Conservation (phyloP, 1,140 invertebrate genomes). For the Leptinotarsa lineolata region DNA sequence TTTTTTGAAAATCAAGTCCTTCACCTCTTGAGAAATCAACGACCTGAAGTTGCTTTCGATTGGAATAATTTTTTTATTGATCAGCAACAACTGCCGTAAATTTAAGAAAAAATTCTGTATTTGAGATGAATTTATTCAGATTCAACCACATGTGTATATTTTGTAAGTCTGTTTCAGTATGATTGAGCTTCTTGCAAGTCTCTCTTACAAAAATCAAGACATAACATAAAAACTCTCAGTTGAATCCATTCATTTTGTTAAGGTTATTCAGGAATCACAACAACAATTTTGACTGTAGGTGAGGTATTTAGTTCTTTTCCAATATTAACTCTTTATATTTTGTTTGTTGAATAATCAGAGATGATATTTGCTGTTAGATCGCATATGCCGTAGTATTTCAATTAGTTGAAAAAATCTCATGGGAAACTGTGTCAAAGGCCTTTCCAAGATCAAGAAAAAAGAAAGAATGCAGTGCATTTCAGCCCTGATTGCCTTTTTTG, state of each 20-base stretch:
- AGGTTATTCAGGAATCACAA: not conserved
- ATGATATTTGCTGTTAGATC: not conserved
- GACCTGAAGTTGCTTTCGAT: too few relatives aligned
- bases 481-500: too few relatives aligned
- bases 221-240: not conserved
- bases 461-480: too few relatives aligned
- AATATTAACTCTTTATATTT: not conserved
- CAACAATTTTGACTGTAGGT: not conserved
- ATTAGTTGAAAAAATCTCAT: not conserved
- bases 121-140: too few relatives aligned
- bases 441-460: not conserved
- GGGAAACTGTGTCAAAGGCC: not conserved
- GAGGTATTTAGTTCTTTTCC: rapidly evolving
- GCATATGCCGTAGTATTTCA: not conserved
- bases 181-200: not conserved
- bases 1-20: too few relatives aligned
- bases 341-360: not conserved
- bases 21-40: too few relatives aligned
- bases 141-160: not conserved
- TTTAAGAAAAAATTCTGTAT: too few relatives aligned
- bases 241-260: not conserved
- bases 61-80: too few relatives aligned
- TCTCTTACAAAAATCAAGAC: not conserved
- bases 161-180: not conserved
- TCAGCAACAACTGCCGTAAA: too few relatives aligned